These are phyloP conservation scores for Vanessa tameamea DNA, from an alignment of 1,140 invertebrate genomes.

Conservation along the genomic window DNA sequence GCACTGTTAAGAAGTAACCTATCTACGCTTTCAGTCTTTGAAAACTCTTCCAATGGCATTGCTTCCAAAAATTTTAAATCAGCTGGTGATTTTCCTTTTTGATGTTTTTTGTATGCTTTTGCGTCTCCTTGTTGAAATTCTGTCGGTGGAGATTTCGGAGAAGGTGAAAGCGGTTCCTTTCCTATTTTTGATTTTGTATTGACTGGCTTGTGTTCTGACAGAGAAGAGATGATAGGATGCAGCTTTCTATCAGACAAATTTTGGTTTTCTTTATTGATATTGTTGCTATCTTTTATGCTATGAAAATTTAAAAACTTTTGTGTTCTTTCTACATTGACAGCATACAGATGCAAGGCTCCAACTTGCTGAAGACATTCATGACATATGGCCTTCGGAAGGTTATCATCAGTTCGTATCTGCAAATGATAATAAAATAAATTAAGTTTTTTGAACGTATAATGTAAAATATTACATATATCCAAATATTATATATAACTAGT, in stretches of 20 bases:
- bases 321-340: conserved; percentile 71
- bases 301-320: conserved; percentile 73
- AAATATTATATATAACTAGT: not conserved
- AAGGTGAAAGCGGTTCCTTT: conserved; percentile 17
- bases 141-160: conserved; percentile 38
- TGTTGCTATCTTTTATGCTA: conserved; percentile 50
- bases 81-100: conserved; percentile 56
- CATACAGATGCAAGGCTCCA: conserved; percentile 56
- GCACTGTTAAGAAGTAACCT: conserved; percentile 57
- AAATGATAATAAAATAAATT: conserved; percentile 8
- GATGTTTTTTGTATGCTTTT: conserved; percentile 45
- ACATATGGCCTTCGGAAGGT: conserved; percentile 75
- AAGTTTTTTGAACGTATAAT: not conserved
- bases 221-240: conserved; percentile 45
- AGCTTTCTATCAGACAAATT: conserved; percentile 45
- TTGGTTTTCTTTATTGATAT: conserved; percentile 45
- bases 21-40: conserved; percentile 62
- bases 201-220: conserved; percentile 43
- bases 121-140: conserved; percentile 60
- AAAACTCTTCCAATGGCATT: conserved; percentile 73
- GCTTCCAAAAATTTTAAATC: conserved; percentile 68
- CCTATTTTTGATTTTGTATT: conserved; percentile 35
- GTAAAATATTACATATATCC: not conserved
- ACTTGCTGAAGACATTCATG: conserved; percentile 73
- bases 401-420: conserved; percentile 68